Conservation (phyloP, 2,797 vertebrate genomes). For the Ctenopoma kingsleyae region DNA sequence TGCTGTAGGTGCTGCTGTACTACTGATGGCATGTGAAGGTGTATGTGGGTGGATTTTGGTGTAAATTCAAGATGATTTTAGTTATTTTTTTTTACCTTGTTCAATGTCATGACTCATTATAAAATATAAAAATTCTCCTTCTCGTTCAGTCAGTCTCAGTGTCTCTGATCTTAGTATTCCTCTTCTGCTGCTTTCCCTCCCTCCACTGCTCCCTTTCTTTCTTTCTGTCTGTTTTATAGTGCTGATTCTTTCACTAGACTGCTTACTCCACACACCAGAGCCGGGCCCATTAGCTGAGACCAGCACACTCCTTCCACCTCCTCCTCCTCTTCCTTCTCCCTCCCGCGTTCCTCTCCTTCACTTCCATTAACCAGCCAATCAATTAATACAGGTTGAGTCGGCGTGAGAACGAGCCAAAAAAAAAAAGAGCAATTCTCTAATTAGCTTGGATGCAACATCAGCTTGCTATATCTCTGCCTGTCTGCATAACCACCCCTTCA, state of each 20-base stretch:
- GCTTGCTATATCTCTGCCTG: slow-evolving; percentile 62
- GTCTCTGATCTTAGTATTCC: slow-evolving; percentile 11
- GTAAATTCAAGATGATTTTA: too few species aligned
- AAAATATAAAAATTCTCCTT: not conserved
- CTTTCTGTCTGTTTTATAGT: slow-evolving; percentile 48
- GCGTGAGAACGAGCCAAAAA: slow-evolving; percentile 77
- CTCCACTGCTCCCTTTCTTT: not conserved
- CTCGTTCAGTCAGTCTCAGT: slow-evolving; percentile 14
- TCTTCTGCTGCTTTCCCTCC: not conserved
- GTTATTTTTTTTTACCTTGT: not conserved
- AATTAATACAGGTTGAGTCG: slow-evolving; percentile 85
- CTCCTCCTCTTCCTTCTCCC: slow-evolving; percentile 20
- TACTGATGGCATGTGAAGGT: too few species aligned
- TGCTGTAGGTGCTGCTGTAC: too few species aligned
- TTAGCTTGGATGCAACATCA: slow-evolving; percentile 81
- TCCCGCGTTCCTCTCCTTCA: slow-evolving; percentile 47
- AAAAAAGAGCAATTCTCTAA: slow-evolving; percentile 83
- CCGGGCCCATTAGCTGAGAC: slow-evolving; percentile 81
- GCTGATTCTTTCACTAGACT: slow-evolving; percentile 79
- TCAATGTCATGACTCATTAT: not conserved
- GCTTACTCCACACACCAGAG: slow-evolving; percentile 81
- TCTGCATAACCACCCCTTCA: slow-evolving; percentile 29
- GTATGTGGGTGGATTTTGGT: too few species aligned
- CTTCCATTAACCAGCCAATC: slow-evolving; percentile 85
- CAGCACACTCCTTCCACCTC: slow-evolving; percentile 63